Percentiles rank a stretch among this genome's conserved stretches.
Conservation (phyloP, 1,140 invertebrate species). For the Rhagoletis zephyria region DNA sequence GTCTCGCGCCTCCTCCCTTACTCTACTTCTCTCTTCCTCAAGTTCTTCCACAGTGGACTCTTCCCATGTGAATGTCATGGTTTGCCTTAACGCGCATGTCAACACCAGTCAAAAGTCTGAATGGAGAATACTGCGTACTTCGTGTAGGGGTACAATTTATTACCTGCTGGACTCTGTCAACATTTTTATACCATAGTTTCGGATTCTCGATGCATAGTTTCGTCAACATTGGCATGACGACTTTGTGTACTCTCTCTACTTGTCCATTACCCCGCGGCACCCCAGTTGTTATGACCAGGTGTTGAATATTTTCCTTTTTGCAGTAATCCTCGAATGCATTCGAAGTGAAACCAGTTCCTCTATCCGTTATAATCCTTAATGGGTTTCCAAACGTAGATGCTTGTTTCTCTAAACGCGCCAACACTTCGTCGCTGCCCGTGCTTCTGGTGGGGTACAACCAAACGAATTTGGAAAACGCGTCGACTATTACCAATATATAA, state of each 20-base stretch:
- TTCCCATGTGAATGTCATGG: neutral
- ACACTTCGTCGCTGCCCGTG: slow-evolving; percentile 57
- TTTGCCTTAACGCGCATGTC: neutral
- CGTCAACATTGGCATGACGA: slow-evolving; percentile 24
- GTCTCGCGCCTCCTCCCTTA: too few species aligned
- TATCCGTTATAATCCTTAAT: neutral
- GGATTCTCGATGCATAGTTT: slow-evolving; percentile 23
- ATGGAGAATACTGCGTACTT: neutral
- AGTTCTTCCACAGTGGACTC: neutral
- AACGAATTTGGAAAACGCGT: slow-evolving; percentile 65
- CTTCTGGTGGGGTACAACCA: slow-evolving; percentile 66
- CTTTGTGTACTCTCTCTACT: neutral
- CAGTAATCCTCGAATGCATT: slow-evolving; percentile 7
- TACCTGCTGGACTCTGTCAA: neutral
- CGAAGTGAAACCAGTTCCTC: slow-evolving; percentile 24
- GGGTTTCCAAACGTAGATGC: neutral
- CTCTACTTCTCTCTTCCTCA: neutral
- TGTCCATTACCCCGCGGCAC: neutral
- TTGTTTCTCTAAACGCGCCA: neutral
- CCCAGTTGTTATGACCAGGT: slow-evolving; percentile 24
- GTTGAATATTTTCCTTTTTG: slow-evolving; percentile 20
- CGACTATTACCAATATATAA: slow-evolving; percentile 58
- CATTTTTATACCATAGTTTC: neutral
- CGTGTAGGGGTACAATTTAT: neutral
- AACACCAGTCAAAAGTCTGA: neutral